phyloP scores from a whole-genome alignment of 2,113 vertebrate genomes.

The Psammodynastes pulverulentus region DNA sequence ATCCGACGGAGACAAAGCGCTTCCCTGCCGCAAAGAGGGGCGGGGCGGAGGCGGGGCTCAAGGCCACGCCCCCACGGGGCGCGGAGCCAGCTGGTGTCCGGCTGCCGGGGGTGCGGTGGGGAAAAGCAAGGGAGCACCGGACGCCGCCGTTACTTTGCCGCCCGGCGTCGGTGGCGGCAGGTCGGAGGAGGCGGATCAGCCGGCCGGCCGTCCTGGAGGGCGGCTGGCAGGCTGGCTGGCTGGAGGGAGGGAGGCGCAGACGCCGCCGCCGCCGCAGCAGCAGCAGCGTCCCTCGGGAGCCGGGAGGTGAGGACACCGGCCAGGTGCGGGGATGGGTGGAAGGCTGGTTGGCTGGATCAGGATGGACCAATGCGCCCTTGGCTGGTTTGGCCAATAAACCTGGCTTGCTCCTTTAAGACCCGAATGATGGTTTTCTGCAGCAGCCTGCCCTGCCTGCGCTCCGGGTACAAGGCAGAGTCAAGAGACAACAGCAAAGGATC shows the following conservation, averaged over 20 bases:
- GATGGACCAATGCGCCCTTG: neutral
- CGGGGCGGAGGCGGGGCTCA: neutral
- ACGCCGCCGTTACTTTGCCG: neutral
- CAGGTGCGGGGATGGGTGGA: neutral
- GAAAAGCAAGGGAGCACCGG: neutral
- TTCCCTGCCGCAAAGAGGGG: neutral
- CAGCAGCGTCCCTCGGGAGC: neutral
- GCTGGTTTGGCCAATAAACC: neutral
- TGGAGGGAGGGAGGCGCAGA: neutral
- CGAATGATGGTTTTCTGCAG: neutral
- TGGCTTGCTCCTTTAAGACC: neutral
- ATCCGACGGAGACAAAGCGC: neutral
- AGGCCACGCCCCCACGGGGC: neutral
- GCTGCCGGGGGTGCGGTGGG: neutral
- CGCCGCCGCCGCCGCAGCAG: no score
- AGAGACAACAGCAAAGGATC: neutral
- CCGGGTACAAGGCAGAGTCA: no score
- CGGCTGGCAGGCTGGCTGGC: neutral
- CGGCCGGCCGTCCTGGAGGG: neutral
- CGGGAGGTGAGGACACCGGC: neutral
- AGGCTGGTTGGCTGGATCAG: no score
- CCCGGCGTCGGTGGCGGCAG: neutral
- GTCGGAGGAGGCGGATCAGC: neutral
- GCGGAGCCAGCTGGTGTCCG: neutral
- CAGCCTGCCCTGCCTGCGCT: no score